These are phyloP conservation scores for Melinopterus prodromus DNA, from an alignment of 2,888 invertebrate species.

Conservation along the genomic window DNA sequence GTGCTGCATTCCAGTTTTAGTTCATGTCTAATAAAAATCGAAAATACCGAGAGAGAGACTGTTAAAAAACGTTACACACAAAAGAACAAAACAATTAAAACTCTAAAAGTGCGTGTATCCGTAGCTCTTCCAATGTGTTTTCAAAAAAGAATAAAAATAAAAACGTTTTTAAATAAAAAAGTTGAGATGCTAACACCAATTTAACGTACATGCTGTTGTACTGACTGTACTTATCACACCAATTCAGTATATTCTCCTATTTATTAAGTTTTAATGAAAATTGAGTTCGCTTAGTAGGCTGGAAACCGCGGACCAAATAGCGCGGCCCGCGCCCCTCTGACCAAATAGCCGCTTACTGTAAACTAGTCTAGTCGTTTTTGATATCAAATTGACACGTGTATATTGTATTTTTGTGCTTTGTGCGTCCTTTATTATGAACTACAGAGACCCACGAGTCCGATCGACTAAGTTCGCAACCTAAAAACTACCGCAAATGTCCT, in stretches of 20 bases:
- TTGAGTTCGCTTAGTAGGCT: constrained; percentile 57
- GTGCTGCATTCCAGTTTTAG: constrained; percentile 20
- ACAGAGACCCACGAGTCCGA: background rate
- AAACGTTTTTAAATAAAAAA: constrained; percentile 24
- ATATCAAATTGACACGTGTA: constrained; percentile 54
- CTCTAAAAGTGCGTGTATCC: constrained; percentile 43
- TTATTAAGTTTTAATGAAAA: constrained; percentile 13
- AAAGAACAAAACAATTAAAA: constrained; percentile 27
- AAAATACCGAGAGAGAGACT: background rate
- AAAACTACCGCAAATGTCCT: background rate
- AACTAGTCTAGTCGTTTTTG: constrained; percentile 59
- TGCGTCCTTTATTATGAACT: constrained; percentile 53
- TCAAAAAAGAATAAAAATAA: constrained; percentile 15
- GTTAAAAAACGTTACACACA: background rate
- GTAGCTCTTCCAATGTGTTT: constrained; percentile 46
- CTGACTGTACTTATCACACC: constrained; percentile 58
- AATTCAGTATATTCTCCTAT: constrained; percentile 50
- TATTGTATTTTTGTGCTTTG: constrained; percentile 61
- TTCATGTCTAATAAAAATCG: constrained; percentile 28
- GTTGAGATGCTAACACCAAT: constrained; percentile 56
- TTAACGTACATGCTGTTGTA: constrained; percentile 54
- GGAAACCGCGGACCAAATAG: constrained; percentile 60
- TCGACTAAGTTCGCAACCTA: constrained; percentile 12
- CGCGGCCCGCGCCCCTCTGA: constrained; percentile 57
- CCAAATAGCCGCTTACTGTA: constrained; percentile 57